Evolutionary conservation across 2,113 vertebrate species (phyloP).

Genomic region (Eulemur rufifrons): DNA sequence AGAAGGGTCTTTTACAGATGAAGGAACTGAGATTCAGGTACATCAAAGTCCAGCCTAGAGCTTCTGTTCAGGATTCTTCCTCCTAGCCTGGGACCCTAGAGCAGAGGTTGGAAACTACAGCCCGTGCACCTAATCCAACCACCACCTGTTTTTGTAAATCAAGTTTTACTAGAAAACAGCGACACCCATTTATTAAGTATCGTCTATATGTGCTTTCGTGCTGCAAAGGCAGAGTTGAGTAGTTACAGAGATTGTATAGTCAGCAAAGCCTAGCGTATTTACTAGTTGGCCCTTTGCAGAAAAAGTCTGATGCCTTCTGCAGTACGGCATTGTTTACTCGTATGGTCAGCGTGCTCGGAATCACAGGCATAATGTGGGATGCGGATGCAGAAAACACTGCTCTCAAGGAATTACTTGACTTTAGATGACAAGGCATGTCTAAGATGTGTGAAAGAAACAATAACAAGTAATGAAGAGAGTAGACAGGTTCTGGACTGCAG

Average conservation of each 20-base stretch:
- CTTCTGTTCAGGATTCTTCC: neutral
- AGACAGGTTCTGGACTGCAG: neutral
- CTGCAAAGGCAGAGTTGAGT: neutral
- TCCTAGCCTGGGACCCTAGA: neutral
- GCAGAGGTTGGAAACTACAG: neutral
- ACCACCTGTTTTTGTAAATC: neutral
- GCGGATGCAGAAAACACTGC: neutral
- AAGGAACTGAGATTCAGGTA: neutral
- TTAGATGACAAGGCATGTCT: neutral
- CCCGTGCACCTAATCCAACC: neutral
- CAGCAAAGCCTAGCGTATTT: neutral
- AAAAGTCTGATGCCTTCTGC: accelerated
- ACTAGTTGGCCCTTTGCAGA: neutral
- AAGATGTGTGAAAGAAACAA: neutral
- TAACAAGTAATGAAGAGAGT: neutral
- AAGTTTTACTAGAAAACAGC: neutral
- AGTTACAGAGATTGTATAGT: neutral
- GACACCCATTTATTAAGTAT: neutral
- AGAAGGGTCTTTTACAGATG: neutral
- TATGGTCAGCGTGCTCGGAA: neutral
- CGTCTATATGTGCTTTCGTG: neutral
- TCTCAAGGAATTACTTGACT: neutral
- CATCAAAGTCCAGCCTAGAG: neutral
- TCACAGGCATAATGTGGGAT: neutral
- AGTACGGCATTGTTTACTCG: accelerated